phyloP scores from a whole-genome alignment of 2,113 vertebrate genomes.

The Dunckerocampus dactyliophorus region DNA sequence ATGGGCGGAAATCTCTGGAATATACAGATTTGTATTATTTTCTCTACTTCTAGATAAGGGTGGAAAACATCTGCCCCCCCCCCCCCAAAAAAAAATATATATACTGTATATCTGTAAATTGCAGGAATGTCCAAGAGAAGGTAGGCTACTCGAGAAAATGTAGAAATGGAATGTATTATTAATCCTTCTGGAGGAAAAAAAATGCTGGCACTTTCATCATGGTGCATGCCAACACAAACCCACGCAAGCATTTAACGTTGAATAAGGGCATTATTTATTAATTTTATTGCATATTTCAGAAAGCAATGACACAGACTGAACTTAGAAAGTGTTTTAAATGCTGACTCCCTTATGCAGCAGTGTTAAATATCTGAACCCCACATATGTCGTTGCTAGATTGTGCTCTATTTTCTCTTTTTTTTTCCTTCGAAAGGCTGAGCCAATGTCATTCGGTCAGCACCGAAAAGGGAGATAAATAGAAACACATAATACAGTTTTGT shows the following conservation, averaged over 20 bases:
- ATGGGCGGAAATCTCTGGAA: no score
- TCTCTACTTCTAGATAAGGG: slow-evolving; percentile 24
- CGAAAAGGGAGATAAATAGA: no score
- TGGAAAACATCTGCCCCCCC: slow-evolving; percentile 38
- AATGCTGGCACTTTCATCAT: background rate
- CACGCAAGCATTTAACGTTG: slow-evolving; percentile 13
- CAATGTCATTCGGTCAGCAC: background rate
- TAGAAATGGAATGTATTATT: slow-evolving; percentile 52
- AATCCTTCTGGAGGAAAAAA: slow-evolving; percentile 33
- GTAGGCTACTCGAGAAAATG: slow-evolving; percentile 55
- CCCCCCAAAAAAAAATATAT: no score
- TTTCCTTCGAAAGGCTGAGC: background rate
- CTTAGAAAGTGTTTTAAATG: background rate
- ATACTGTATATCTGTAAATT: slow-evolving; percentile 56
- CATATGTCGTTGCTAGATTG: background rate
- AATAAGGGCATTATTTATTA: slow-evolving; percentile 4
- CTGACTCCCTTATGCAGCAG: background rate
- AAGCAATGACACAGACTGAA: background rate
- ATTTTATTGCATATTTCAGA: slow-evolving; percentile 14
- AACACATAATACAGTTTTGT: no score
- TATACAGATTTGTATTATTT: slow-evolving; percentile 27
- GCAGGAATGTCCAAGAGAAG: slow-evolving; percentile 48
- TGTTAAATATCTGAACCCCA: background rate
- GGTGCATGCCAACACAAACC: background rate
- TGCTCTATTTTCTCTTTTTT: background rate